Evolutionary conservation across 53 echinoderm and acorn worm species (phyloP).

Genomic region (Patiria pectinifera): DNA sequence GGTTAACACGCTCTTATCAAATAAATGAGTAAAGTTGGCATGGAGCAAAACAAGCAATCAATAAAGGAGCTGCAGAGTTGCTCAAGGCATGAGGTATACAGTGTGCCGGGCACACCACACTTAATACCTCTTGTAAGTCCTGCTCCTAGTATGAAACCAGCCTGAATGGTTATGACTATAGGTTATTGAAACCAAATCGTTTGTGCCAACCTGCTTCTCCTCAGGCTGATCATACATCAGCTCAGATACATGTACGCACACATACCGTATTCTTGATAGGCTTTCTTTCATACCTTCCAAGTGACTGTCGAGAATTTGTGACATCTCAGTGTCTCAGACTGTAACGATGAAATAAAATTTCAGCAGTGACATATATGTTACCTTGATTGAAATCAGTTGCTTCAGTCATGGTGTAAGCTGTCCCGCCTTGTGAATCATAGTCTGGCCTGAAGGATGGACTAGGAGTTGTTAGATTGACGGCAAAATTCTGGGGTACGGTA

Average conservation of each 20-base stretch:
- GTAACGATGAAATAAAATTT: not conserved
- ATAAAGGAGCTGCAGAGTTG: not conserved
- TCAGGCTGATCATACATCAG: not conserved
- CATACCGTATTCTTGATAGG: not conserved
- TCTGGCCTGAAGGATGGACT: constrained; percentile 21
- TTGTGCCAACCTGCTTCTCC: not conserved
- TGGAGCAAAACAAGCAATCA: not conserved
- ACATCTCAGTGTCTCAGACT: not conserved
- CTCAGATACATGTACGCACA: not conserved
- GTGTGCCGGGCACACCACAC: not conserved
- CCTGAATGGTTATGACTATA: not conserved
- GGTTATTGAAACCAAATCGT: constrained; percentile 1
- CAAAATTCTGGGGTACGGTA: constrained; percentile 38
- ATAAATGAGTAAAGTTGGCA: not conserved
- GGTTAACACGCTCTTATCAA: not conserved
- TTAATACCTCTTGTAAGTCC: not conserved
- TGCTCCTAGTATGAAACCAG: not conserved
- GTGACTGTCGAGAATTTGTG: not conserved
- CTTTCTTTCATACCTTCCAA: not conserved
- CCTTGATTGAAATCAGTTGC: constrained; percentile 23
- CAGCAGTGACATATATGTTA: not conserved
- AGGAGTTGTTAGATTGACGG: constrained; percentile 34
- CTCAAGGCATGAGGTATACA: not conserved
- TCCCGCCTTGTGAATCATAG: not conserved
- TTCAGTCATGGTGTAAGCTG: constrained; percentile 19